A percentile compares a stretch with the other conserved stretches of the same genome.
These are phyloP conservation scores for Gallinago jamesoni DNA, from an alignment of 2,113 vertebrate species.

Conservation along the genomic window DNA sequence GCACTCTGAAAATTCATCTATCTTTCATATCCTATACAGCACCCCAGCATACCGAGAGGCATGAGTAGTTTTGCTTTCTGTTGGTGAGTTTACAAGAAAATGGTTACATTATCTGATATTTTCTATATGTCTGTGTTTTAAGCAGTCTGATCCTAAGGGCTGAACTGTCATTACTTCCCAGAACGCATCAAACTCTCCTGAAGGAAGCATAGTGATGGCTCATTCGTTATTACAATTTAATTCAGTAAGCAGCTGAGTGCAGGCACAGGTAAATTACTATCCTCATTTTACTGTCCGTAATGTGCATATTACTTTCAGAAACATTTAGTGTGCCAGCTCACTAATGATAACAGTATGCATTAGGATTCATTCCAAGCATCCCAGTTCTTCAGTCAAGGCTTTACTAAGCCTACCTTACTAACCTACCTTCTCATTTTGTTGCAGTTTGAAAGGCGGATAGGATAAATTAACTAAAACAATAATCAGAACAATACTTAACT, in stretches of 20 bases:
- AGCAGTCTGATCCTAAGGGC: neutral
- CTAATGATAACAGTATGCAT: neutral
- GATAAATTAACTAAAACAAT: constrained; percentile 7
- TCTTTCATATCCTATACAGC: neutral
- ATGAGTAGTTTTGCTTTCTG: neutral
- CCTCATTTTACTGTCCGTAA: neutral
- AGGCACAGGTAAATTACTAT: neutral
- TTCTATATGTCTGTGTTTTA: neutral
- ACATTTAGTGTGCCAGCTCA: neutral
- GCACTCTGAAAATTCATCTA: neutral
- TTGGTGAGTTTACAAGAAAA: neutral
- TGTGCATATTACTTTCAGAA: neutral
- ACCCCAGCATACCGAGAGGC: neutral
- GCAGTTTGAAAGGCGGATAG: neutral
- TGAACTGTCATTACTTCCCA: neutral
- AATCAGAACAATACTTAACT: neutral
- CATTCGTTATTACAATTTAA: neutral
- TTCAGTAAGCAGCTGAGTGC: neutral
- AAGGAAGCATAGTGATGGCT: neutral
- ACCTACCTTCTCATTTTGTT: neutral
- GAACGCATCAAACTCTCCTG: neutral
- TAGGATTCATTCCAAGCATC: neutral
- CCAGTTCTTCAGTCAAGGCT: neutral
- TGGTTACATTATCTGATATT: neutral
- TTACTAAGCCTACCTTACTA: neutral